These are phyloP conservation scores for Cottoperca gobio DNA, from an alignment of 2,797 vertebrate genomes.

Conservation along the genomic window DNA sequence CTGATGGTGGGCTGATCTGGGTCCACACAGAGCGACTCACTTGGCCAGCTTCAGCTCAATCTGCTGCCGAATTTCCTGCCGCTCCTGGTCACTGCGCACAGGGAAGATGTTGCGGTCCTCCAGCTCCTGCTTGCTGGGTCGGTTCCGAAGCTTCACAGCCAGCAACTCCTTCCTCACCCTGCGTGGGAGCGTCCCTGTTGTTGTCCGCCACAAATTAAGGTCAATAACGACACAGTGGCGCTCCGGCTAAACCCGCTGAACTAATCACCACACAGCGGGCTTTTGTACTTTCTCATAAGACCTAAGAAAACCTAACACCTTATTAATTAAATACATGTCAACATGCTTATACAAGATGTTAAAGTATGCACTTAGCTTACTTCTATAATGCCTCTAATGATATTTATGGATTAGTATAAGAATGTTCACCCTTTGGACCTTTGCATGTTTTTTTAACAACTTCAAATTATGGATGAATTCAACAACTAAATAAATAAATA, in stretches of 20 bases:
- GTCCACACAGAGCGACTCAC: constrained; percentile 86
- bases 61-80: constrained; percentile 96
- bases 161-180: constrained; percentile 95
- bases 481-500: too few species aligned
- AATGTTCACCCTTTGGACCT: neutral
- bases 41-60: constrained; percentile 98
- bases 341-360: neutral
- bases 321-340: constrained; percentile 11
- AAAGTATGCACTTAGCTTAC: too few species aligned
- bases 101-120: constrained; percentile 99
- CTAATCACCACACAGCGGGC: constrained; percentile 26
- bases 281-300: constrained; percentile 12
- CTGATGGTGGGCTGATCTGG: constrained; percentile 41
- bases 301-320: constrained; percentile 20
- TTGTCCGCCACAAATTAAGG: constrained; percentile 14
- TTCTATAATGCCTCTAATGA: neutral
- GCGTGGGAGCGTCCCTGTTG: constrained; percentile 92
- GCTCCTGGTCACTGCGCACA: constrained; percentile 92
- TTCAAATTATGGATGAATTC: too few species aligned
- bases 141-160: constrained; percentile 93
- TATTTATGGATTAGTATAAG: neutral
- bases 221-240: constrained; percentile 16
- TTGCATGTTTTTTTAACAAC: too few species aligned
- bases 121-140: constrained; percentile 96
- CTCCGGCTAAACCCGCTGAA: constrained; percentile 28